phyloP scores from a whole-genome alignment of 2,797 vertebrate genomes.

The Sebastes iracundus region DNA sequence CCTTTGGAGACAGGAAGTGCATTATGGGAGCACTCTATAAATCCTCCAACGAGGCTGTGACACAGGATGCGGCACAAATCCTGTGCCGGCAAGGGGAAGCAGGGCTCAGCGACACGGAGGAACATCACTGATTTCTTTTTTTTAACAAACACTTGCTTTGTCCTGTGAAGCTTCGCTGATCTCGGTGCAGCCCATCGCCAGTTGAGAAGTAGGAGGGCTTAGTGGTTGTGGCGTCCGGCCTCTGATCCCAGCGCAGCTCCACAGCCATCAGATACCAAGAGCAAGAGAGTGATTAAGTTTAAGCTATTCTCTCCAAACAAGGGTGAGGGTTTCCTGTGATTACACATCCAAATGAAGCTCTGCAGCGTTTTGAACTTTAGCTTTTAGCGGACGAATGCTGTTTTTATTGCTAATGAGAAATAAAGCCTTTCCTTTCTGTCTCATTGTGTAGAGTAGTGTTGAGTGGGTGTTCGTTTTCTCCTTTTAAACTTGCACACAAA shows the following conservation, averaged over 20 bases:
- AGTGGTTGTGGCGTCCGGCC: constrained; percentile 5
- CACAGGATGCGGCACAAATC: constrained; percentile 59
- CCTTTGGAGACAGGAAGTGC: constrained; percentile 61
- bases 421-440: not conserved
- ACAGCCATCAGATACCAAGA: constrained; percentile 32
- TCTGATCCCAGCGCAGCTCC: constrained; percentile 29
- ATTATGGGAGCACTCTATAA: constrained; percentile 73
- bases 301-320: not conserved
- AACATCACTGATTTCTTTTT: constrained; percentile 28
- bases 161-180: constrained; percentile 35
- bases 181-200: not conserved
- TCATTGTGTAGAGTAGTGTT: not conserved
- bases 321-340: constrained; percentile 2
- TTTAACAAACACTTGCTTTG: constrained; percentile 32
- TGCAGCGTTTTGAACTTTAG: not conserved
- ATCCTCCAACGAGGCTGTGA: constrained; percentile 60
- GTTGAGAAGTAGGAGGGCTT: constrained; percentile 31
- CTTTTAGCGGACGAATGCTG: not conserved
- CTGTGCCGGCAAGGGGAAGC: constrained; percentile 11
- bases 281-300: constrained; percentile 14
- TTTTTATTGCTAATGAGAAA: constrained; percentile 6
- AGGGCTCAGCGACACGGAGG: constrained; percentile 22
- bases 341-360: not conserved
- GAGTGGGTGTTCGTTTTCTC: constrained; percentile 5
- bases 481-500: constrained; percentile 15